Conservation (phyloP, 2,888 invertebrate species). For the Neuroscelio doddi region DNA sequence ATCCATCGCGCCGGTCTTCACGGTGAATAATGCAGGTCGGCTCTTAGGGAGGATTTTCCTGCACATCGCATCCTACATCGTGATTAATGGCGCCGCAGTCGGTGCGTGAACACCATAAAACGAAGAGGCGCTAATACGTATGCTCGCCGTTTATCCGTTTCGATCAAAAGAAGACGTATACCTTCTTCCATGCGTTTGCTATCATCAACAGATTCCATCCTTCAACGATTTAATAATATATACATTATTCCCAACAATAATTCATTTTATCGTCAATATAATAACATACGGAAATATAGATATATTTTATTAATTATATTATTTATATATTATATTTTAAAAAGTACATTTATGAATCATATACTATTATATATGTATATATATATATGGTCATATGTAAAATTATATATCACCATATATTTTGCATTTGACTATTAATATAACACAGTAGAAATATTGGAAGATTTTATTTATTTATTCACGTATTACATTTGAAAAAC, state of each 20-base stretch:
- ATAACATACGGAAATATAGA: background rate
- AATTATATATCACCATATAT: too few relatives aligned
- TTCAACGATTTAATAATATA: conserved; percentile 41
- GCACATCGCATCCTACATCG: conserved; percentile 26
- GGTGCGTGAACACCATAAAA: conserved; percentile 60
- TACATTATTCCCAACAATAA: conserved; percentile 15
- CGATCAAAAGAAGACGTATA: conserved; percentile 49
- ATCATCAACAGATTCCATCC: conserved; percentile 38
- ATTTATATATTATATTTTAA: too few relatives aligned
- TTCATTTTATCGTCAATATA: conserved; percentile 1
- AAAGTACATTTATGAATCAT: too few relatives aligned
- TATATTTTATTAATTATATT: too few relatives aligned
- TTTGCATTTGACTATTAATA: too few relatives aligned
- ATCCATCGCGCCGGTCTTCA: conserved; percentile 57
- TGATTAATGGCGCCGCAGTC: conserved; percentile 62
- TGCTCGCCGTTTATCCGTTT: conserved; percentile 51
- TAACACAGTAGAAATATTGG: too few relatives aligned
- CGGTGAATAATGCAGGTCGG: conserved; percentile 57
- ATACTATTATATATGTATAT: too few relatives aligned
- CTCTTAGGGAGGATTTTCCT: conserved; percentile 44
- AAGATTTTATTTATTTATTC: too few relatives aligned
- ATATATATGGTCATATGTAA: too few relatives aligned
- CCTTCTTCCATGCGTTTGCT: conserved; percentile 25
- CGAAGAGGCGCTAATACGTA: conserved; percentile 55
- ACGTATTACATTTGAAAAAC: too few relatives aligned